A percentile compares a stretch with the other conserved stretches of the same genome.
Evolutionary conservation across 2,797 vertebrate species (phyloP).

Genomic region (Galaxias olidus): DNA sequence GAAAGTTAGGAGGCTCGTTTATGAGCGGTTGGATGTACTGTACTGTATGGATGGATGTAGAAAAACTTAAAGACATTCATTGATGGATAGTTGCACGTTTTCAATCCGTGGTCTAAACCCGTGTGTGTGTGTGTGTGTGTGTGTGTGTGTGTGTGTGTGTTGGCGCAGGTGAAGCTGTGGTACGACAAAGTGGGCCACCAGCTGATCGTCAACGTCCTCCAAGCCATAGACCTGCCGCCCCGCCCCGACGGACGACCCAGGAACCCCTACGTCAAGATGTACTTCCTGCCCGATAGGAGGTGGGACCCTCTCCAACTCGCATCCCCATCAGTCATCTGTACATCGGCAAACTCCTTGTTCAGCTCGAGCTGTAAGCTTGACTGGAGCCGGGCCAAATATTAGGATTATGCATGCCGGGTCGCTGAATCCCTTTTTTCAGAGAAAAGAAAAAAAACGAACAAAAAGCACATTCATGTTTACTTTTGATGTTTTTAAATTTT

Average conservation of each 20-base stretch:
- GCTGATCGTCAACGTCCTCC: slow-evolving; percentile 96
- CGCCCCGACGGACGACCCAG: slow-evolving; percentile 90
- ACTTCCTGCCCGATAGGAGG: slow-evolving; percentile 98
- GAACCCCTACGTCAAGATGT: slow-evolving; percentile 99
- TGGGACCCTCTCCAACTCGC: slow-evolving; percentile 47
- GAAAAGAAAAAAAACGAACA: too few species aligned
- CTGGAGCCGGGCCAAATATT: too few species aligned
- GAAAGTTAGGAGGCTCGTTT: not conserved
- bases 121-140: not conserved
- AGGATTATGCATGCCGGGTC: too few species aligned
- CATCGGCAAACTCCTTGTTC: too few species aligned
- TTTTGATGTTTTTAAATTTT: too few species aligned
- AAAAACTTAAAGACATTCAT: not conserved
- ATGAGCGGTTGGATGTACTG: not conserved
- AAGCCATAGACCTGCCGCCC: slow-evolving; percentile 92
- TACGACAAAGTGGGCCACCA: slow-evolving; percentile 98
- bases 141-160: too few species aligned
- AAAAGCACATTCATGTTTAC: too few species aligned
- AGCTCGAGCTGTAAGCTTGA: too few species aligned
- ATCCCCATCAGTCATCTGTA: not conserved
- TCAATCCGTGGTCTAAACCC: not conserved
- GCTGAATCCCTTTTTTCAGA: too few species aligned
- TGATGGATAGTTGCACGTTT: not conserved
- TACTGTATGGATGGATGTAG: not conserved
- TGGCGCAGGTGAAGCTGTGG: slow-evolving; percentile 93